Evolutionary conservation across 2,888 invertebrate genomes (phyloP).

Genomic region (Dyspetes luteomarginatus): DNA sequence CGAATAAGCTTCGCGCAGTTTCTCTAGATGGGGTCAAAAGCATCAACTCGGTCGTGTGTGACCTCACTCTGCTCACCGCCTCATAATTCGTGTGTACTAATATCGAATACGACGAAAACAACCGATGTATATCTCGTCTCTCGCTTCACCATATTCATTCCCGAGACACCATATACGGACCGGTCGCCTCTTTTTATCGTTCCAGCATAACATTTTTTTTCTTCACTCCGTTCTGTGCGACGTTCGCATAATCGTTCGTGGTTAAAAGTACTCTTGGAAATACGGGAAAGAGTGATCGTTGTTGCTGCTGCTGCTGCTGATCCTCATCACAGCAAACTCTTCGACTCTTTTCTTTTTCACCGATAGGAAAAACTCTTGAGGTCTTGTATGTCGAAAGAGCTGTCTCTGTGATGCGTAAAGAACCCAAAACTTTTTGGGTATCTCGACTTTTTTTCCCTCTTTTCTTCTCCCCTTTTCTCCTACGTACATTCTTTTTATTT

Average conservation of each 20-base stretch:
- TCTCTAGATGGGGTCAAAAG: too few relatives aligned
- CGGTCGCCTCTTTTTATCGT: too few relatives aligned
- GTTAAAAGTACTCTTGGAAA: slow-evolving; percentile 42
- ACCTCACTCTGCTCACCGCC: slow-evolving; percentile 28
- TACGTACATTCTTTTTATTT: slow-evolving; percentile 33
- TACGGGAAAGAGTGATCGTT: slow-evolving; percentile 44
- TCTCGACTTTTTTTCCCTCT: slow-evolving; percentile 16
- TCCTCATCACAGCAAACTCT: slow-evolving; percentile 11
- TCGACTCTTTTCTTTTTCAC: slow-evolving; percentile 39
- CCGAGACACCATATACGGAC: slow-evolving; percentile 53
- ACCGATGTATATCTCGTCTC: slow-evolving; percentile 34
- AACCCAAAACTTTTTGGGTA: slow-evolving; percentile 41
- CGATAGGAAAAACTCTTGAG: slow-evolving; percentile 39
- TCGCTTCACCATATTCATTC: slow-evolving; percentile 55
- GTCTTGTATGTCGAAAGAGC: slow-evolving; percentile 10
- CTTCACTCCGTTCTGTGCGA: neutral
- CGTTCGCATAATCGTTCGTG: slow-evolving; percentile 24
- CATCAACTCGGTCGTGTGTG: too few relatives aligned
- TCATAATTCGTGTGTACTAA: slow-evolving; percentile 60
- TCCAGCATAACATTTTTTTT: slow-evolving; percentile 32
- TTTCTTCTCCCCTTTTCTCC: neutral
- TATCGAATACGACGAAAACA: slow-evolving; percentile 55
- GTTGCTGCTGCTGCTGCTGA: slow-evolving; percentile 45
- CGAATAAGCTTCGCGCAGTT: slow-evolving; percentile 20
- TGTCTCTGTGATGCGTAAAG: slow-evolving; percentile 40